Base-by-base conservation (phyloP, 2,113 vertebrate species). In the Paraplagusia blochii region DNA sequence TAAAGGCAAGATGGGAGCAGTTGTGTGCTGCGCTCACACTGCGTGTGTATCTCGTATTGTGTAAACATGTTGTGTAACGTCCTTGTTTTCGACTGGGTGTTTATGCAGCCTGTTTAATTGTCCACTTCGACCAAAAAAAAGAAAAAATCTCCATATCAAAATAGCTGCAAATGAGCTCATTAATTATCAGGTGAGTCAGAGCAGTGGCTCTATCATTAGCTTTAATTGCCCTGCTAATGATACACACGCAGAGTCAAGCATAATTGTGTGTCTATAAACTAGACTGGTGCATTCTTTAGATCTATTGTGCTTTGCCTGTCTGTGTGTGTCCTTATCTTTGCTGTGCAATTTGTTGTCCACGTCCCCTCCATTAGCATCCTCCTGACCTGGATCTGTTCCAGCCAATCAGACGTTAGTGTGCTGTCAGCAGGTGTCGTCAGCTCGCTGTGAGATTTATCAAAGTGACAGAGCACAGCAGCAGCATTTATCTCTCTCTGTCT, bases 401-500 rank as follows among this genome's bases (percentile, higher is more conserved):
- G 58, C 87, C 87, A 88, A 88, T 88, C 83, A 81, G 78, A 80
- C 60, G 56, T 58, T 42, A 76, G 81, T 63, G 70, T 74, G 73
- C 72, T 83, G 83, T 87, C 87, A 85, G 83, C 87, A 88, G 87
- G 87, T 88, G 87, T 82, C 67, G 54, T 84, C 87, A 81, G 73
- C 81, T 77, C 43, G 36, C 83, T 66, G 83, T 55, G 83, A 88
- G 81, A 87, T 87, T 83, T 79, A 88, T 88, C 87, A 85, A 83
- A 87, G 85, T 85, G 87, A 87, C 73, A 55, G 81, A 80, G 77
- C 77, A 79, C 61, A 80, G 82, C 84, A 85, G 79, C 78, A 69
- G 76, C 78, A 86, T 88, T 84, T 88, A 84, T 88, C 83, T 84
- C 79, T 69, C 69, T 64, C 66, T 70, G 13, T 63, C 56, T 40